phyloP scores from a whole-genome alignment of 2,797 vertebrate species.

The Macropus fuliginosus region DNA sequence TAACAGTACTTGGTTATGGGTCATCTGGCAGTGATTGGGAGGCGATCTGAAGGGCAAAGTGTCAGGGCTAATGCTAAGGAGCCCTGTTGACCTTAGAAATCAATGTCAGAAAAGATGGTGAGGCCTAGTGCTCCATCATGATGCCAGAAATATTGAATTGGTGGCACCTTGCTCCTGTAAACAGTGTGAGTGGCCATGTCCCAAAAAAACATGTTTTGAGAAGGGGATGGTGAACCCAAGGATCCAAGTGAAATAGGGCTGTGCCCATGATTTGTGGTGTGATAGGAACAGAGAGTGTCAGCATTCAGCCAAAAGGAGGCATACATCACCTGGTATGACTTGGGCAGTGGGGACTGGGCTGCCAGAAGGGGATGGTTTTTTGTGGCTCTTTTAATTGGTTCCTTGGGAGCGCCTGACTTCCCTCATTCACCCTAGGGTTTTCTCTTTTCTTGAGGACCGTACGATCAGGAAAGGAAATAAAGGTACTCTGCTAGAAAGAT shows the following conservation, averaged over 20 bases:
- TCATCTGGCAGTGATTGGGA: not conserved
- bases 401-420: not conserved
- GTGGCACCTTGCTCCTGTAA: not conserved
- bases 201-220: not conserved
- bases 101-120: not conserved
- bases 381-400: not conserved
- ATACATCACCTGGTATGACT: not conserved
- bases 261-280: not conserved
- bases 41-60: not conserved
- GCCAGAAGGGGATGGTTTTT: not conserved
- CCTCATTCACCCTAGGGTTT: not conserved
- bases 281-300: not conserved
- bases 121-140: not conserved
- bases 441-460: not conserved
- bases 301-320: not conserved
- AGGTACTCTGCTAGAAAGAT: not conserved
- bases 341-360: not conserved
- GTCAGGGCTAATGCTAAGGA: not conserved
- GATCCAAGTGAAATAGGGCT: not conserved
- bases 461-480: not conserved
- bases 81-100: not conserved
- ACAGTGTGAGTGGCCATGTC: not conserved
- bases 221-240: not conserved
- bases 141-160: not conserved
- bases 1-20: not conserved